Evolutionary conservation across 2,888 invertebrate species (phyloP).

Genomic region (Pachliopta kotzebuea): DNA sequence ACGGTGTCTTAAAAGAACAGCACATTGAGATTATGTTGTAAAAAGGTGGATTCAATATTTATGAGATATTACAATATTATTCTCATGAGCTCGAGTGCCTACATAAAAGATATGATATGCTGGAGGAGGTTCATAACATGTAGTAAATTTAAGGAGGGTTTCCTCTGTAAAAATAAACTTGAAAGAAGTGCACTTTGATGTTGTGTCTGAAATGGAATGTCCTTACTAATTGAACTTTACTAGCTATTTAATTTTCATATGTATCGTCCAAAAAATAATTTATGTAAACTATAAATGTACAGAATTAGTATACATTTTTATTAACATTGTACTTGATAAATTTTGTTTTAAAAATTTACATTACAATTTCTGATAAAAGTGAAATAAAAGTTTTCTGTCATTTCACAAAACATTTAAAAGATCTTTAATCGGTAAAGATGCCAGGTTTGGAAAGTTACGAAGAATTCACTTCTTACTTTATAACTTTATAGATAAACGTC

Average conservation of each 20-base stretch:
- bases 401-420: slow-evolving; percentile 2
- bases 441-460: background rate
- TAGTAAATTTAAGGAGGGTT: background rate
- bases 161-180: background rate
- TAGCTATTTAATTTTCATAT: background rate
- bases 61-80: background rate
- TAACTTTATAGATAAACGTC: background rate
- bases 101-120: background rate
- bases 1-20: too few species aligned
- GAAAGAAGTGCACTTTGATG: background rate
- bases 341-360: too few species aligned
- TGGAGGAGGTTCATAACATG: background rate
- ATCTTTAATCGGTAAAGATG: background rate
- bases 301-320: background rate
- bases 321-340: background rate
- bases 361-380: background rate
- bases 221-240: background rate
- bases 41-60: background rate
- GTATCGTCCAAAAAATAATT: background rate
- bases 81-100: background rate
- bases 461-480: background rate
- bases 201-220: too few species aligned
- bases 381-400: background rate
- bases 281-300: background rate
- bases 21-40: background rate